A percentile compares a stretch with the other conserved stretches of the same genome.
Conservation (phyloP, 2,888 invertebrate genomes). For the Argyresthia albistria region DNA sequence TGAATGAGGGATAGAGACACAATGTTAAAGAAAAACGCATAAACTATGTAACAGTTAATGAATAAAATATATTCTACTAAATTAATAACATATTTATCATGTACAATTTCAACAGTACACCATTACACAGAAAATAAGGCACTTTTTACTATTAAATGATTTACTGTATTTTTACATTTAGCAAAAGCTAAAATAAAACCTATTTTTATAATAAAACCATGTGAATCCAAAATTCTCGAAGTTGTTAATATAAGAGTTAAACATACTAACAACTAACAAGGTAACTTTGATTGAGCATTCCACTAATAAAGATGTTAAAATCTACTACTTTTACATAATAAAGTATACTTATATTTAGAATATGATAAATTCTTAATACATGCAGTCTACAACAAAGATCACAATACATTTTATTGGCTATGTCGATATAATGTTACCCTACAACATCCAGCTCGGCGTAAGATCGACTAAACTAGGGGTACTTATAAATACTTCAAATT, state of each 20-base stretch:
- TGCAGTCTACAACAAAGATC: slow-evolving; percentile 3
- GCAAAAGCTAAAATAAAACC: no score
- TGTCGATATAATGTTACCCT: no score
- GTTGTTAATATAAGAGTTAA: slow-evolving; percentile 19
- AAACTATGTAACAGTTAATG: slow-evolving; percentile 51
- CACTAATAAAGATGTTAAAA: slow-evolving; percentile 11
- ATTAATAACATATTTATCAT: slow-evolving; percentile 50
- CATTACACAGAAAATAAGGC: slow-evolving; percentile 54
- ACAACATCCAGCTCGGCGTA: no score
- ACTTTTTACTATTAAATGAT: slow-evolving; percentile 26
- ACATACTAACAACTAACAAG: slow-evolving; percentile 32
- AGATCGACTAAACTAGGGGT: no score
- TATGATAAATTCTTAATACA: slow-evolving; percentile 4
- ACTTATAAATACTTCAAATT: no score
- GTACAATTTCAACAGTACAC: slow-evolving; percentile 65
- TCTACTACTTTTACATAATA: slow-evolving; percentile 1
- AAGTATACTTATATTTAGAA: slow-evolving; percentile 5
- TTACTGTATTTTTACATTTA: no score
- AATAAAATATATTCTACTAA: slow-evolving; percentile 60
- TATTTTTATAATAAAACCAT: not conserved
- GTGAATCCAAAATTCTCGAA: not conserved
- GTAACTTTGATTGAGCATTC: slow-evolving; percentile 57
- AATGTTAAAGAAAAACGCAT: slow-evolving; percentile 15
- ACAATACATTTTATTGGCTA: slow-evolving; percentile 1
- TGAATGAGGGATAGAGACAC: no score